Evolutionary conservation across 23 tunicate species (phyloP), one percentile per base, ranked within the genome.

Genomic region (Clavelina lepadiformis): DNA sequence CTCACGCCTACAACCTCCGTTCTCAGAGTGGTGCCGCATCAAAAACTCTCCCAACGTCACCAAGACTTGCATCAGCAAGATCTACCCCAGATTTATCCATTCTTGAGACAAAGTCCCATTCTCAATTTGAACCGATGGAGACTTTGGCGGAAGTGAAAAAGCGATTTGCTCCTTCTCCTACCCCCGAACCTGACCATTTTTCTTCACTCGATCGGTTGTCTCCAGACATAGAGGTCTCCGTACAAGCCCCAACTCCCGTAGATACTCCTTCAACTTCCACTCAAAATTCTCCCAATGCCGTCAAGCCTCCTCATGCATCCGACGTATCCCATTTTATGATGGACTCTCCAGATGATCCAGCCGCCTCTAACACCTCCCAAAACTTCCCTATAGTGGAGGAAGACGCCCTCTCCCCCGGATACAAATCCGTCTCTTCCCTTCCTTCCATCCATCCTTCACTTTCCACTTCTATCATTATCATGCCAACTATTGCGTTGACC

Each of bases 301-400:
- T 27, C 59, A n/a, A 27, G 5, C 23, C 7, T 53, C 59, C 7
- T 13, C 59, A 8, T n/a, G 20, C 26, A 18, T 38, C 5, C 64
- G 30, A 26, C 21, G 7, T 5, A 13, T 24, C 51, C 6, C 37
- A 55, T 22, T 36, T 65, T 22, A 51, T 78, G 23, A 31, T 78
- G 1, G 75, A 78, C 54, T 78, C 84, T 13, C 75, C 84, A 11
- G 69, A 78, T 36, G 69, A 68, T 53, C 84, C 84, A 0, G 84
- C 84, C 50, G 68, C 84, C 11, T 78, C 84, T 18, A 33, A 68
- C 51, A 78, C 84, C 1, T 78, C 84, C 33, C 75, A 45, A 24
- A 58, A 68, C 69, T 78, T 78, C 46, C 84, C 84, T n/a, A 59
- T 78, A 23, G 69, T 65, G 24, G 84, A 68, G 31, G 76, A 78